Evolutionary conservation across 2,888 invertebrate species (phyloP), one percentile per base, ranked within the genome.

Genomic region (Trissolcus japonicus): DNA sequence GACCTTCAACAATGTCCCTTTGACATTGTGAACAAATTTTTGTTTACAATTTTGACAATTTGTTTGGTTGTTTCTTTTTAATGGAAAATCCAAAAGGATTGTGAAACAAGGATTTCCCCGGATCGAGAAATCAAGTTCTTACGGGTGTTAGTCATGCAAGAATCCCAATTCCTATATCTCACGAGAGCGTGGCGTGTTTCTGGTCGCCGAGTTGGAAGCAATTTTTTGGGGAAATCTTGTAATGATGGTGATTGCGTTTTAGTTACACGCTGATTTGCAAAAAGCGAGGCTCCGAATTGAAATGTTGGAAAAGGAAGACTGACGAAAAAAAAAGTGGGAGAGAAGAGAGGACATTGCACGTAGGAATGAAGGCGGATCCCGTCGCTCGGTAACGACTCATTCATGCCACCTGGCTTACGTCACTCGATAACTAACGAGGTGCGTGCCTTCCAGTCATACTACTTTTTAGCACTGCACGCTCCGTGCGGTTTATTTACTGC

Each of bases 321-420:
- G 41, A 35, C 41, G 57, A 73, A 2, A 57, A 46, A 16, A 16
- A 16, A 51, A 51, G 51, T 16, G 51, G 51, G 75, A 51, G 74
- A 21, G 66, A 51, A 71, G 68, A 69, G 78, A 77, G 75, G 61
- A 76, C 76, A 75, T 79, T 80, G 76, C 76, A 76, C 78, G 75
- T 71, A 67, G 81, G 81, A 80, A 81, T 80, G 80, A 80, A 76
- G 79, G 81, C 71, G 75, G 79, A 73, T 77, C 74, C 76, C 62
- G 76, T 61, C 67, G 75, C 75, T 60, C 57, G 54, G 56, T 67
- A 77, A 81, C 78, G 75, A 79, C 78, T 80, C 81, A 81, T 81
- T 81, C 81, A 81, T 80, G 77, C 78, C 79, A 81, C 79, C 78
- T 80, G 77, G 74, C 78, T 81, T 81, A 80, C 81, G 81, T 81